Evolutionary conservation across 64 coral and sea anemone species (phyloP).

Genomic region (Trachythela sp.): DNA sequence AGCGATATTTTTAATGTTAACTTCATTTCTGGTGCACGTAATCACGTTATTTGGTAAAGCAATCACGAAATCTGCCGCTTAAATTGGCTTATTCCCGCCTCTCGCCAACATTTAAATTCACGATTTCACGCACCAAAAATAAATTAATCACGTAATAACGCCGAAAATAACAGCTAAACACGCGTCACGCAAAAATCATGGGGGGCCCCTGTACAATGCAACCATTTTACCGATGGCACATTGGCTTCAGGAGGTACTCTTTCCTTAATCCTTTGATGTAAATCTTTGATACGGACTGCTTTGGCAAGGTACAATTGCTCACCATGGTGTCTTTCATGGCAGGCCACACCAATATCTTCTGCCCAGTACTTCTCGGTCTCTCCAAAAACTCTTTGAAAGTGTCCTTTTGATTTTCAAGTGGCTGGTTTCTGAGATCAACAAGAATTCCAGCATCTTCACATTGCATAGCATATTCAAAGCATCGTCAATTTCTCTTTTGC

Average conservation of each 20-base stretch:
- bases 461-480: conserved; percentile 8
- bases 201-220: too few relatives aligned
- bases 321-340: not conserved
- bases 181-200: too few relatives aligned
- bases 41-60: too few relatives aligned
- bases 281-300: not conserved
- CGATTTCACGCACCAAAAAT: too few relatives aligned
- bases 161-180: too few relatives aligned
- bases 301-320: not conserved
- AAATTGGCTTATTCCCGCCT: too few relatives aligned
- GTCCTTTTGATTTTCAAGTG: not conserved
- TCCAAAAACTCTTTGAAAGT: conserved; percentile 1
- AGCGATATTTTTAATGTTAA: too few relatives aligned
- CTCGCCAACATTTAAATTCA: too few relatives aligned
- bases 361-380: not conserved
- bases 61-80: too few relatives aligned
- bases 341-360: not conserved
- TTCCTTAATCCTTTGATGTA: not conserved
- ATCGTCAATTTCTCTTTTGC: not conserved
- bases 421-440: conserved; percentile 16
- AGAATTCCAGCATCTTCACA: conserved; percentile 16
- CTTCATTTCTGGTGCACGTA: too few relatives aligned
- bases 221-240: not conserved
- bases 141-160: too few relatives aligned
- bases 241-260: not conserved